phyloP scores from a whole-genome alignment of 2,888 invertebrate genomes.

The Drosophila paranaensis region DNA sequence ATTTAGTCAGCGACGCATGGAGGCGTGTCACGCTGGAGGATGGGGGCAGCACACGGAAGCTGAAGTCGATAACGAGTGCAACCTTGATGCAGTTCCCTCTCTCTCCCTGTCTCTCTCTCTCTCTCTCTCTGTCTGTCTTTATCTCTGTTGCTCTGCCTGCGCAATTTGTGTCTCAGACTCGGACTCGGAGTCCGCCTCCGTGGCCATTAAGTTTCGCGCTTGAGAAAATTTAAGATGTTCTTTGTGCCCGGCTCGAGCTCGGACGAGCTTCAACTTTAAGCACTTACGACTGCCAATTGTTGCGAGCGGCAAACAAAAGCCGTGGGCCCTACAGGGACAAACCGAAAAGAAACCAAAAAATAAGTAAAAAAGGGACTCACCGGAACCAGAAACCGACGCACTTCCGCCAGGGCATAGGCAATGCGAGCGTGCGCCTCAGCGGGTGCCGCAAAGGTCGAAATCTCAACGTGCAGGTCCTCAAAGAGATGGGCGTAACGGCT shows the following conservation, averaged over 20 bases:
- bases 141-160: not conserved
- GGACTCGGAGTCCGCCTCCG: not conserved
- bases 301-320: slow-evolving; percentile 4
- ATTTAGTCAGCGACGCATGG: slow-evolving; percentile 62
- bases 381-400: slow-evolving; percentile 92
- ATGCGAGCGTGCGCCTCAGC: slow-evolving; percentile 95
- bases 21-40: slow-evolving; percentile 23
- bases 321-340: slow-evolving; percentile 38
- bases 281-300: slow-evolving; percentile 24
- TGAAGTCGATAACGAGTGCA: slow-evolving; percentile 75
- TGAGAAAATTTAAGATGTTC: slow-evolving; percentile 59
- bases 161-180: not conserved
- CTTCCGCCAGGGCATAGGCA: slow-evolving; percentile 92
- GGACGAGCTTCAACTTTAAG: slow-evolving; percentile 46
- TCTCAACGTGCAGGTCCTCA: slow-evolving; percentile 96
- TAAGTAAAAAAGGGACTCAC: slow-evolving; percentile 84
- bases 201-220: slow-evolving; percentile 45
- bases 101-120: not conserved
- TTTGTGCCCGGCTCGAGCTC: slow-evolving; percentile 15
- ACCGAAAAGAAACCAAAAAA: not conserved
- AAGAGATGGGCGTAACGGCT: slow-evolving; percentile 96
- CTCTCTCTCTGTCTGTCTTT: not conserved
- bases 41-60: slow-evolving; percentile 61
- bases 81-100: slow-evolving; percentile 46
- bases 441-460: slow-evolving; percentile 95